These are phyloP conservation scores for Xenus cinereus DNA, from an alignment of 2,113 vertebrate species.

Conservation along the genomic window DNA sequence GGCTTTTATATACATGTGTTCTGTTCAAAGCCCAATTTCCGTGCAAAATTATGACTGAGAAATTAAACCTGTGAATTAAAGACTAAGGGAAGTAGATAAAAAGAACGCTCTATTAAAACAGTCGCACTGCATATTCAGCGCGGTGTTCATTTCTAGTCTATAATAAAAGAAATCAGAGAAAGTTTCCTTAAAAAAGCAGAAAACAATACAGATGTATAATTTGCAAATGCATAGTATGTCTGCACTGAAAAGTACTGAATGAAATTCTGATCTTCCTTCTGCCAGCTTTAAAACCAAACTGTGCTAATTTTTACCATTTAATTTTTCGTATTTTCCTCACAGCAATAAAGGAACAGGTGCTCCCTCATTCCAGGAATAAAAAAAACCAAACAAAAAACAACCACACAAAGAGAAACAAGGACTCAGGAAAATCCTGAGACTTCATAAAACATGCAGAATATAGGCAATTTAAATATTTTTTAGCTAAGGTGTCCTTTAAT, in stretches of 20 bases:
- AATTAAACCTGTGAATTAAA: background rate
- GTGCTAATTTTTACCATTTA: background rate
- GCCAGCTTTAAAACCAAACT: background rate
- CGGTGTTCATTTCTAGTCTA: background rate
- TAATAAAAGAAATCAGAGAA: background rate
- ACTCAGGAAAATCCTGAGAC: background rate
- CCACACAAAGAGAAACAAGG: background rate
- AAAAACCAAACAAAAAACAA: background rate
- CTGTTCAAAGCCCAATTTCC: background rate
- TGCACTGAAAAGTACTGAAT: background rate
- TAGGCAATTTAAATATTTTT: background rate
- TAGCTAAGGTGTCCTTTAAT: background rate
- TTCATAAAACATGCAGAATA: background rate
- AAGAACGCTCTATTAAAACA: background rate
- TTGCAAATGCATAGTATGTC: background rate
- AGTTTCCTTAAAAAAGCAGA: background rate
- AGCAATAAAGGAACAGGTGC: background rate
- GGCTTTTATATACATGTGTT: background rate
- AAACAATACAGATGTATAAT: background rate
- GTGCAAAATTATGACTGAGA: background rate
- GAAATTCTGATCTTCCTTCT: background rate
- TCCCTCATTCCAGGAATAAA: background rate
- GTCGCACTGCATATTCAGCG: background rate
- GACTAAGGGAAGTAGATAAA: background rate
- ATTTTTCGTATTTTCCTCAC: background rate